Evolutionary conservation across 2,113 vertebrate species (phyloP), one percentile per base, ranked within the genome.

Genomic region (Antidorcas marsupialis): DNA sequence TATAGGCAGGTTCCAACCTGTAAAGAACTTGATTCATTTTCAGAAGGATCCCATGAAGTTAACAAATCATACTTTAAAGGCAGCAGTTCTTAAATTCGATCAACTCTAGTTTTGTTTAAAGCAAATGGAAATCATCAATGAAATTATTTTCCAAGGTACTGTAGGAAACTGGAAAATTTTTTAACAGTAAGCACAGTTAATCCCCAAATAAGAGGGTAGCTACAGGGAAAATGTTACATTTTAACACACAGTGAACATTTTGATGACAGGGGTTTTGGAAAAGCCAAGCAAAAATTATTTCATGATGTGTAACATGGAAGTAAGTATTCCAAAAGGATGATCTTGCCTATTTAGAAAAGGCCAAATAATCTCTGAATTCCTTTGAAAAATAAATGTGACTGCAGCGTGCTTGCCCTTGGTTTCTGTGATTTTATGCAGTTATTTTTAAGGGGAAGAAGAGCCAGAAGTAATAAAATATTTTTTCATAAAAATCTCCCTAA

Each of bases 41-140:
- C 78, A 97, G 7, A 91, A 47, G 36, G n/a, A 84, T 64, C 76
- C 76, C 93, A 15, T 82, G 74, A 85, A 90, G 91, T 92, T 81
- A 81, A 97, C 39, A 67, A 50, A 55, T 86, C 30, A 74, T 50
- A 96, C 60, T 81, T 96, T 95, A 27, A 92, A 97, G 98, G 97
- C 96, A 98, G 95, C 97, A 85, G 90, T 96, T 97, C 87, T 90
- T 91, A 98, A 97, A 86, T 23, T 95, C 74, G 64, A 95, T 98
- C 53, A 91, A 8, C 85, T 67, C 12, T 90, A 39, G 33, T 98
- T 97, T 92, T 93, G 85, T 90, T 89, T 89, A 92, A 81, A 91
- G 92, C 84, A 95, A 82, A 93, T 79, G 28, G 16, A 67, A 94
- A 53, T 96, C 89, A 83, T 33, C 91, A 45, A 36, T 88, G 33